Evolutionary conservation across 53 echinoderm and acorn worm genomes (phyloP).

Genomic region (Holothuria scabra): DNA sequence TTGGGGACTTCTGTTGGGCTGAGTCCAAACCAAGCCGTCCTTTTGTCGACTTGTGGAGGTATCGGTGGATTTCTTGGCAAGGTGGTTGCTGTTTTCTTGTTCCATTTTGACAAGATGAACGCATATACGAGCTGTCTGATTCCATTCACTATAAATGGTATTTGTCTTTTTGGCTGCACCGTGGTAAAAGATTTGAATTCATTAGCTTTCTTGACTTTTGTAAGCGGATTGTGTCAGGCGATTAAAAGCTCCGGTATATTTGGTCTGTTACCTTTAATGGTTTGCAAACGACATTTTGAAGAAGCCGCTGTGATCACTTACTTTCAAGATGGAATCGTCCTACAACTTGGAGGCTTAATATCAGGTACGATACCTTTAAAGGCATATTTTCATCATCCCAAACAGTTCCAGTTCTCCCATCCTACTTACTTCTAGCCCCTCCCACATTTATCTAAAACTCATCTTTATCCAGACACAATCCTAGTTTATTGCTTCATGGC

Average conservation of each 20-base stretch:
- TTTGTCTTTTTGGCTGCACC: background rate
- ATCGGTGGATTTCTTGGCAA: background rate
- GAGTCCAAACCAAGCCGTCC: background rate
- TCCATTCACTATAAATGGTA: background rate
- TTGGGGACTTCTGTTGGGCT: background rate
- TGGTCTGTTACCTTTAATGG: background rate
- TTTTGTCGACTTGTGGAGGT: conserved; percentile 7
- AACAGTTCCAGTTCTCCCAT: too few species aligned
- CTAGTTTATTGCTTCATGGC: too few species aligned
- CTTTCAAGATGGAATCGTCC: background rate
- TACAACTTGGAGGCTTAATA: background rate
- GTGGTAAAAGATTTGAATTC: too few species aligned
- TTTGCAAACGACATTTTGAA: background rate
- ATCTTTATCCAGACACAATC: too few species aligned
- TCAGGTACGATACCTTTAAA: background rate
- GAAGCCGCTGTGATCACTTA: background rate
- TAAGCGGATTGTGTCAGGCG: background rate
- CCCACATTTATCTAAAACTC: too few species aligned
- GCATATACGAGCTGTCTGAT: background rate
- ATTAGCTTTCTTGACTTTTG: background rate
- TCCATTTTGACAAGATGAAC: background rate
- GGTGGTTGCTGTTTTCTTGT: background rate
- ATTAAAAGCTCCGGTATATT: background rate
- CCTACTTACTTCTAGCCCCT: too few species aligned
- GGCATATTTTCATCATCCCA: too few species aligned